Conservation (phyloP, 2,113 vertebrate species). For the Crotalus tigris region DNA sequence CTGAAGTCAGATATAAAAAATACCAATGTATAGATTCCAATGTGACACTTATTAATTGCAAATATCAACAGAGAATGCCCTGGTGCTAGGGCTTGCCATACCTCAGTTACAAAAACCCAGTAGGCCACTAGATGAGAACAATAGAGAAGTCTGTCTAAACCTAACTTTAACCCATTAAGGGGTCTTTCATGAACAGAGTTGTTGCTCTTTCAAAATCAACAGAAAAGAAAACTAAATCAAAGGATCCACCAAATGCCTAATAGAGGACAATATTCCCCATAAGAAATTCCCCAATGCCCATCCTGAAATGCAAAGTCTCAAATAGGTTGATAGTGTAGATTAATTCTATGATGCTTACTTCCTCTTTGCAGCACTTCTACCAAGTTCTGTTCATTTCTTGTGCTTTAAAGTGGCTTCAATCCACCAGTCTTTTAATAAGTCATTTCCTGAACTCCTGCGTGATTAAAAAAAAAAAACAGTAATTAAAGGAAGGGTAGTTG, state of each 20-base stretch:
- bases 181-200: background rate
- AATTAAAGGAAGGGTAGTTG: background rate
- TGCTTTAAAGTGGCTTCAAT: background rate
- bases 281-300: background rate
- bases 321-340: background rate
- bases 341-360: background rate
- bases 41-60: background rate
- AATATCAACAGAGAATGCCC: background rate
- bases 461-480: background rate
- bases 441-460: background rate
- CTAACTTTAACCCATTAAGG: background rate
- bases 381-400: background rate
- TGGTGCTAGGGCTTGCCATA: background rate
- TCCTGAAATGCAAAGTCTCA: background rate
- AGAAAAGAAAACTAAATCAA: background rate
- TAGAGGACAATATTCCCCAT: background rate
- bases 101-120: background rate
- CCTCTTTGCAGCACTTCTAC: background rate
- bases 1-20: background rate
- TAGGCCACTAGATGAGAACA: background rate
- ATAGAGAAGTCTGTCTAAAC: background rate
- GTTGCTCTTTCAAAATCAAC: background rate
- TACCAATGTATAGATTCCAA: background rate
- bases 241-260: background rate
- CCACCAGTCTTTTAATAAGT: background rate